Evolutionary conservation across 1,140 invertebrate genomes (phyloP), one percentile per base, ranked within the genome.

Genomic region (Magallana ariakensis): DNA sequence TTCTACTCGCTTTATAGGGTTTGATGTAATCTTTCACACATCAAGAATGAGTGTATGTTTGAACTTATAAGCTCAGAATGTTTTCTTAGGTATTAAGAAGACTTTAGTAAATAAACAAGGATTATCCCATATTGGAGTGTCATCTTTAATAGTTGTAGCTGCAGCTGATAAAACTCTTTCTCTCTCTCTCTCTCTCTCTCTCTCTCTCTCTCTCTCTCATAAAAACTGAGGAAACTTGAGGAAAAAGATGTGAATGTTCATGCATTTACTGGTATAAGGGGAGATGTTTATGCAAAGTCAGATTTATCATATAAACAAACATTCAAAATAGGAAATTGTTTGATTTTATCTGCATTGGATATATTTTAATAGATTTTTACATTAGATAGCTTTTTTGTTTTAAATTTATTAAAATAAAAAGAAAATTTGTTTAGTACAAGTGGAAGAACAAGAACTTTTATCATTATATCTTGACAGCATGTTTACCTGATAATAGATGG

Each of bases 11-110:
- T 7, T 26, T 46, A 13, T 33, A 62, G 58, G 58, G 58, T 16
- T 62, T 62, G 58, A 16, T 62, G 19, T 75, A 75, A 75, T 75
- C 66, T 75, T 75, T 75, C 66, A 75, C 66, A 75, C 66, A 75
- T 75, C 22, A 75, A 75, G 66, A 75, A 75, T 33, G 19, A 75
- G 10, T 75, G 19, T 19, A 75, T 75, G 22, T 75, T 75, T 75
- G 66, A 22, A 26, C 66, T n/a, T n/a, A n/a, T n/a, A 75, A 75
- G 66, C 19, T 75, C 33, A 75, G 33, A 13, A 10, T 75, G 22
- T 75, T 75, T 75, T 75, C 19, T 75, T 75, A 33, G 8, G 66
- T 9, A 75, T 75, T 75, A 75, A 75, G 11, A 26, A 75, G 33
- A 75, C 33, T 75, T 11, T 75, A 13, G 66, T 75, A 75, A 75